Evolutionary conservation across 2,113 vertebrate species (phyloP), one percentile per base, ranked within the genome.

Genomic region (Nothoprocta perdicaria): DNA sequence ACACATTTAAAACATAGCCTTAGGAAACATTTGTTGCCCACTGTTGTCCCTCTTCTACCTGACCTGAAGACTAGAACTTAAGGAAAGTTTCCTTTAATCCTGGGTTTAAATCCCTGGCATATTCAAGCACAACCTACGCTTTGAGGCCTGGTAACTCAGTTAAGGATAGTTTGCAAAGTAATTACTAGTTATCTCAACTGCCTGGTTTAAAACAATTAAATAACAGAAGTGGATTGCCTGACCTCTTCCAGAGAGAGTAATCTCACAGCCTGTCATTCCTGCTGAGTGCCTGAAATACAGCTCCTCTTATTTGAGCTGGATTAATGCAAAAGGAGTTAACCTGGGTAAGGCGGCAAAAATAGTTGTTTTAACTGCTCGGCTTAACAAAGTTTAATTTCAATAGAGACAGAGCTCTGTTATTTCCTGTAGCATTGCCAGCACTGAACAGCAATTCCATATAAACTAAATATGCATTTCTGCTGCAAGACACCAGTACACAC

Each of bases 391-490:
- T 58, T 52, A 48, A 27, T 82, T 84, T 66, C 55, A 77, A 18
- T 2, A 84, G 57, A 29, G 45, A 48, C 1, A 1, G 19, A 41
- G 26, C 17, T 75, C 35, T 58, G 61, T 29, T 52, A 53, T 73
- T 86, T 73, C 43, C 58, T 69, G 0, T 23, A n/a, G 29, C 71
- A 45, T 1, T 82, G 58, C 48, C 74, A 92, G 23, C 65, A 29
- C 5, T n/a, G 29, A 79, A 24, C 18, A 57, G 31, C 60, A 50
- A 74, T 60, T 62, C 45, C 55, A 3, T 10, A 14, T 9, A 38
- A 60, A 72, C 8, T 9, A 0, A 3, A 33, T 21, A 26, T 3
- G 1, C 9, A 15, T 38, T 10, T 50, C 0, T 0, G 0, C 35
- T 22, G 61, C 41, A 3, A 1, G 17, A 31, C 65, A 89, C 24